Conservation (phyloP, 2,888 invertebrate genomes). For the Clivina fossor region DNA sequence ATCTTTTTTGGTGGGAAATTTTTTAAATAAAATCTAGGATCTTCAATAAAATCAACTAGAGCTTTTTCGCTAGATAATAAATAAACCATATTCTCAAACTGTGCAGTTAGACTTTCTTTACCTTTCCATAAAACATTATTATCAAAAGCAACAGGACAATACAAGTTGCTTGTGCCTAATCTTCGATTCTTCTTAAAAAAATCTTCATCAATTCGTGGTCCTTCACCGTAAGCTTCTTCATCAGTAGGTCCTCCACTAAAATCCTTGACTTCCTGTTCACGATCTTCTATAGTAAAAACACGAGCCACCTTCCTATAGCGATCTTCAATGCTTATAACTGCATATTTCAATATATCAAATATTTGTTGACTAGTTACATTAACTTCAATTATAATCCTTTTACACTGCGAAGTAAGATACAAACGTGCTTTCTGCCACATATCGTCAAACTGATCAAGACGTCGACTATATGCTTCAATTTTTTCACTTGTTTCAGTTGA, state of each 20-base stretch:
- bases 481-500: neutral
- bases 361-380: conserved; percentile 44
- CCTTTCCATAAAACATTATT: conserved; percentile 63
- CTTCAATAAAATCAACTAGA: conserved; percentile 55
- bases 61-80: conserved; percentile 57
- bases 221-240: conserved; percentile 49
- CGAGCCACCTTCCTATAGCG: conserved; percentile 53
- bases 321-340: conserved; percentile 45
- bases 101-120: conserved; percentile 57
- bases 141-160: conserved; percentile 64
- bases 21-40: conserved; percentile 57
- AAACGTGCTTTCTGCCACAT: conserved; percentile 42
- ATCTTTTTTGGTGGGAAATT: conserved; percentile 53
- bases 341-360: conserved; percentile 45
- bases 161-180: conserved; percentile 61
- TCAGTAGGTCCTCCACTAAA: conserved; percentile 50
- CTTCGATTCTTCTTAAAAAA: conserved; percentile 46
- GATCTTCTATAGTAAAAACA: conserved; percentile 54
- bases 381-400: conserved; percentile 43
- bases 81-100: conserved; percentile 59
- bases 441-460: conserved; percentile 41
- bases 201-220: conserved; percentile 39
- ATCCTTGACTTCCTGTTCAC: conserved; percentile 55
- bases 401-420: too few species aligned
- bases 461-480: conserved; percentile 35